phyloP scores from a whole-genome alignment of 1,140 invertebrate species.

The Sitodiplosis mosellana region DNA sequence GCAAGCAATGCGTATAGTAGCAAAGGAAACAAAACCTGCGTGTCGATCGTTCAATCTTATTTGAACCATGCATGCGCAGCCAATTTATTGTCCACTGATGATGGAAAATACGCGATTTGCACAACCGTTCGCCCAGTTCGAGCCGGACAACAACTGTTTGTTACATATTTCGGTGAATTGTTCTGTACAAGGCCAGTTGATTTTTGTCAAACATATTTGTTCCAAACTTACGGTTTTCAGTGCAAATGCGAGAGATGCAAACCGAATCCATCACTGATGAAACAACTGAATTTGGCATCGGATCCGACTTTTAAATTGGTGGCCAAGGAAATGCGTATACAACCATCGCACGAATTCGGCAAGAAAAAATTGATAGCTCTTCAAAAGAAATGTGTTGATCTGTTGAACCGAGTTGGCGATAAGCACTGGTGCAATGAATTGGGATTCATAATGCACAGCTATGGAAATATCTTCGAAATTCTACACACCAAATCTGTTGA shows the following conservation, averaged over 20 bases:
- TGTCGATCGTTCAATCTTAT: neutral
- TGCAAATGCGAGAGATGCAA: neutral
- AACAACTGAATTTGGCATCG: neutral
- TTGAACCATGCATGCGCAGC: slow-evolving; percentile 20
- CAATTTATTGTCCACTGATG: neutral
- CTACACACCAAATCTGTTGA: too few species aligned
- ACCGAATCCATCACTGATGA: neutral
- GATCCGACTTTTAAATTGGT: neutral
- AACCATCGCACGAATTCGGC: neutral
- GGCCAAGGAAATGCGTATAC: neutral
- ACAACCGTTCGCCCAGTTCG: neutral
- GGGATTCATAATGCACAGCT: too few species aligned
- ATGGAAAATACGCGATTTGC: neutral
- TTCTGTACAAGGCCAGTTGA: neutral
- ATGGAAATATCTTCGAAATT: too few species aligned
- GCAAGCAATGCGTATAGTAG: neutral
- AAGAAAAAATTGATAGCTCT: neutral
- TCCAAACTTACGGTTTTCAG: neutral
- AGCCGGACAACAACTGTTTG: neutral
- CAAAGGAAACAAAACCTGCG: neutral
- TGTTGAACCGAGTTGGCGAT: neutral
- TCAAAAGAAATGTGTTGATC: neutral
- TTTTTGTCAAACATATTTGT: neutral
- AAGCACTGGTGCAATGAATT: neutral
- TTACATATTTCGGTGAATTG: neutral